Conservation (phyloP, 2,113 vertebrate genomes). For the Ciconia boyciana region DNA sequence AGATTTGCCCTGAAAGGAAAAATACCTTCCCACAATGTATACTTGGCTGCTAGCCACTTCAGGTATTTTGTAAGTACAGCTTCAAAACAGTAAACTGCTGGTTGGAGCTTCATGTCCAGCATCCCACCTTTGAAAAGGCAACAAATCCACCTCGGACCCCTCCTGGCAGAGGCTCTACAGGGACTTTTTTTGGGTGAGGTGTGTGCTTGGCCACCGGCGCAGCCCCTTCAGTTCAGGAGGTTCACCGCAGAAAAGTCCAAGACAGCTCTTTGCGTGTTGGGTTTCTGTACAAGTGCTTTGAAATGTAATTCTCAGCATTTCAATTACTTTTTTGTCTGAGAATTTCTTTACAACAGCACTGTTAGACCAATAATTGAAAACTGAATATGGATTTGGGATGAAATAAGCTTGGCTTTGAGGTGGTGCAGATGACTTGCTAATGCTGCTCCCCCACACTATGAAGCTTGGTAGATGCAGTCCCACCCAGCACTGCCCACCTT, state of each 20-base stretch:
- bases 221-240: not conserved
- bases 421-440: not conserved
- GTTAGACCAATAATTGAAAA: not conserved
- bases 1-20: not conserved
- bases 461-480: not conserved
- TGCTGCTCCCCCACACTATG: not conserved
- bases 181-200: not conserved
- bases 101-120: not conserved
- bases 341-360: not conserved
- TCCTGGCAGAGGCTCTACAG: not conserved
- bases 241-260: not conserved
- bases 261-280: fast-evolving
- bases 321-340: not conserved
- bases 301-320: not conserved
- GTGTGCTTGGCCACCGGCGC: not conserved
- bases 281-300: not conserved
- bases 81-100: not conserved
- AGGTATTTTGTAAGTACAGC: not conserved
- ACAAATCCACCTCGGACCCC: not conserved
- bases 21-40: not conserved
- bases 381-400: not conserved
- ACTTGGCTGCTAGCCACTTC: not conserved
- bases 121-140: not conserved
- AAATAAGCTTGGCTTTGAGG: not conserved
- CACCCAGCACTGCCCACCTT: not conserved